Conservation (phyloP, 2,888 invertebrate species). For the Homarus gammarus region DNA sequence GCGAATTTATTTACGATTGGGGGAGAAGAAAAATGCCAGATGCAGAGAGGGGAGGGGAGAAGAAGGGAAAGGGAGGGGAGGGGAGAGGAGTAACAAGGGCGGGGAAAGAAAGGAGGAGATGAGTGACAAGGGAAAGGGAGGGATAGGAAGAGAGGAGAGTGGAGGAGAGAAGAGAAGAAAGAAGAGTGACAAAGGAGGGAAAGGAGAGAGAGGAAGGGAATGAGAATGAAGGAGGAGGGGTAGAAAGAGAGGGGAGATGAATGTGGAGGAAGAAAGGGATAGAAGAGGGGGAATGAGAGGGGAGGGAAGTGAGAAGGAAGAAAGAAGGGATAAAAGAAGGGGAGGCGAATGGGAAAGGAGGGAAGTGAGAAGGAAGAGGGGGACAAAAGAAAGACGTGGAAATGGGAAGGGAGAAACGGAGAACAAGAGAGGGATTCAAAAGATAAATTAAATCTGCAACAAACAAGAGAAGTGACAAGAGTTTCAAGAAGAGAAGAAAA, state of each 20-base stretch:
- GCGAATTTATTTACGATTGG: no score
- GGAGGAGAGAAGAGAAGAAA: not conserved
- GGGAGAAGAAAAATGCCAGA: not conserved
- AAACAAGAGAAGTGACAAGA: no score
- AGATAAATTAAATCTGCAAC: no score
- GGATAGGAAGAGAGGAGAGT: not conserved
- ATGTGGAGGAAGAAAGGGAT: no score
- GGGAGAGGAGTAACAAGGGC: not conserved
- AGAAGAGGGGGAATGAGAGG: not conserved
- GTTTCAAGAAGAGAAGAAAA: no score
- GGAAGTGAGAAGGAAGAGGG: not conserved
- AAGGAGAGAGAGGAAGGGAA: not conserved
- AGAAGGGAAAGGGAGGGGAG: not conserved
- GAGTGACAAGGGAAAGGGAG: no score
- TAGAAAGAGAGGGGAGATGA: not conserved
- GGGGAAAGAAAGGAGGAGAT: constrained; percentile 4
- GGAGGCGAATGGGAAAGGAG: not conserved
- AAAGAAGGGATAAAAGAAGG: no score
- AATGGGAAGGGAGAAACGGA: not conserved
- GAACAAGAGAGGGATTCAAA: not conserved
- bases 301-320: not conserved
- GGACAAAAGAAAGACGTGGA: not conserved
- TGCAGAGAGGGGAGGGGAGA: not conserved
- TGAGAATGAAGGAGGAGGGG: not conserved
- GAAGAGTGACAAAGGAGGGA: no score